Evolutionary conservation across 2,797 vertebrate species (phyloP).

Genomic region (Capromys pilorides): DNA sequence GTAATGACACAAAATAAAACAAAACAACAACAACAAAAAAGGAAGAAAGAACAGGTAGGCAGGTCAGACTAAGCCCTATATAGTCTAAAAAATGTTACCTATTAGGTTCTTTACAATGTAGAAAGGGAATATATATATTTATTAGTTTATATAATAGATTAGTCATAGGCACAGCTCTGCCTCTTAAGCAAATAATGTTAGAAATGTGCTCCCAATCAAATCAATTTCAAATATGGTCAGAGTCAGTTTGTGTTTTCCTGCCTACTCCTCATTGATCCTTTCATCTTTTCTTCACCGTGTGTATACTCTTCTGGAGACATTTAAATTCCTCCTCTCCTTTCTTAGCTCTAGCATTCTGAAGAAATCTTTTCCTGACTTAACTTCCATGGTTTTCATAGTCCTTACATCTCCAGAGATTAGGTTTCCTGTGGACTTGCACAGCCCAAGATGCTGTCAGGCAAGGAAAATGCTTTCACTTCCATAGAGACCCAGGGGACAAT

Average conservation of each 20-base stretch:
- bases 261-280: neutral
- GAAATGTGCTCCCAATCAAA: constrained; percentile 32
- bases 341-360: neutral
- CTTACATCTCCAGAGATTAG: constrained; percentile 16
- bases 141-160: neutral
- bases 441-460: neutral
- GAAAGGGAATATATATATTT: neutral
- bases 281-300: neutral
- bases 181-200: neutral
- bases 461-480: neutral
- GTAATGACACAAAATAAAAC: too few species aligned
- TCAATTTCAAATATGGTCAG: constrained; percentile 5
- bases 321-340: neutral
- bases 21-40: too few species aligned
- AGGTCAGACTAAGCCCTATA: neutral
- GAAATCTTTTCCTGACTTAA: neutral
- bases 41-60: neutral
- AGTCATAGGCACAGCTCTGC: neutral
- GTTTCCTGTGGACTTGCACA: constrained; percentile 6
- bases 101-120: constrained; percentile 17
- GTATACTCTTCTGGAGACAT: neutral
- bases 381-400: neutral
- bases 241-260: constrained; percentile 16
- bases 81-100: neutral
- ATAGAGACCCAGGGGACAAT: neutral